A percentile compares a stretch with the other conserved stretches of the same genome.
phyloP scores from a whole-genome alignment of 2,113 vertebrate species.

The Scortum barcoo region DNA sequence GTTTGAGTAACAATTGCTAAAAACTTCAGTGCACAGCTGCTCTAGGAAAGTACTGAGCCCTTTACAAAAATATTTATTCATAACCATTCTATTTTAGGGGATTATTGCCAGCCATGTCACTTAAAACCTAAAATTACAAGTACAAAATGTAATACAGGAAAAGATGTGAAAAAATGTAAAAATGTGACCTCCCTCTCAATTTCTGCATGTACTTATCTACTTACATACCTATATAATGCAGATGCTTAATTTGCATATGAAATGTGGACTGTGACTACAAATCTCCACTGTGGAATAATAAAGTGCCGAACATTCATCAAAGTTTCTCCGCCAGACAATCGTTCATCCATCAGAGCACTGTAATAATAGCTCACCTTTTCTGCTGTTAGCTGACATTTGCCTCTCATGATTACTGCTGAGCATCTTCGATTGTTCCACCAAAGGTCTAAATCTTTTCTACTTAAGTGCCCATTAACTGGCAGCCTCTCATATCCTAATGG shows the following conservation, averaged over 20 bases:
- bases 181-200: background rate
- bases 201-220: background rate
- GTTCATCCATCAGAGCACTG: background rate
- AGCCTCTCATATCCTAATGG: constrained; percentile 48
- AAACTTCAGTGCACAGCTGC: too few relatives aligned
- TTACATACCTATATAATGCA: background rate
- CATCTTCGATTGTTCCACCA: constrained; percentile 56
- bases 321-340: background rate
- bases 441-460: constrained; percentile 51
- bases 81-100: too few relatives aligned
- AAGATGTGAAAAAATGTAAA: background rate
- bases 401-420: constrained; percentile 45
- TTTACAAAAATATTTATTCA: too few relatives aligned
- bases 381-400: constrained; percentile 52
- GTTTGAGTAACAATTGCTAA: too few relatives aligned
- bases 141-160: background rate
- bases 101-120: too few relatives aligned
- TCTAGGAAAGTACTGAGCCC: too few relatives aligned
- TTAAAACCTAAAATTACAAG: too few relatives aligned
- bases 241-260: background rate
- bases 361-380: constrained; percentile 13
- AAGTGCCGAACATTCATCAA: background rate
- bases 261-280: background rate
- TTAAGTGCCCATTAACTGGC: constrained; percentile 53
- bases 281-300: background rate